Conservation (phyloP, 53 echinoderm and acorn worm genomes). For the Mesocentrotus franciscanus region DNA sequence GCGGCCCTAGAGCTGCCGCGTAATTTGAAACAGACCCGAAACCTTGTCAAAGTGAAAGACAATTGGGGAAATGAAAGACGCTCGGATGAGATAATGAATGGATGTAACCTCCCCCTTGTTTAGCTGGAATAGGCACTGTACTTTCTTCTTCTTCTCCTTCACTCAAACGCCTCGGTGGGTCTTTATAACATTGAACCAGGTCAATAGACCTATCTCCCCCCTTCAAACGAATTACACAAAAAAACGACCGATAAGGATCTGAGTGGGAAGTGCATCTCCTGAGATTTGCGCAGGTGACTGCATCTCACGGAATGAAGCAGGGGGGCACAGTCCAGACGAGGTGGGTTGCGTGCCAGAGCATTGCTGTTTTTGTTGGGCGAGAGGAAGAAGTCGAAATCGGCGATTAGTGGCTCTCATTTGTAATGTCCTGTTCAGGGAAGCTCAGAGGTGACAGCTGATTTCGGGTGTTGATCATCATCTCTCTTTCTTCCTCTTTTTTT, state of each 20-base stretch:
- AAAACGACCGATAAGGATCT: conserved; percentile 21
- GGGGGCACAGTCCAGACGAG: conserved; percentile 13
- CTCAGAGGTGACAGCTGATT: conserved; percentile 63
- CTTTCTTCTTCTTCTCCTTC: conserved; percentile 22
- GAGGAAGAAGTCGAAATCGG: conserved; percentile 64
- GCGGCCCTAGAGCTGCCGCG: conserved; percentile 42
- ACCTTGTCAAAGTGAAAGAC: conserved; percentile 57
- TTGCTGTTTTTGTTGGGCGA: conserved; percentile 55
- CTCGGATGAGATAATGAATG: conserved; percentile 63
- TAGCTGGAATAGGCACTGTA: conserved; percentile 18
- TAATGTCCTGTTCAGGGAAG: conserved; percentile 64
- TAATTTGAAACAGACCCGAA: conserved; percentile 58
- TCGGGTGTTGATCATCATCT: conserved; percentile 67
- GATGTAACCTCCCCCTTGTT: conserved; percentile 52
- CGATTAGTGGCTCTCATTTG: conserved; percentile 68
- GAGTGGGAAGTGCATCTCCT: conserved; percentile 47
- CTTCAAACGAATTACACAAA: conserved; percentile 28
- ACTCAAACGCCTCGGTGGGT: neutral
- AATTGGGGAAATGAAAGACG: conserved; percentile 66
- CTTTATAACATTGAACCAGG: conserved; percentile 42
- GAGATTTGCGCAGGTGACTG: conserved; percentile 39
- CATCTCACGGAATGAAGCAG: conserved; percentile 24
- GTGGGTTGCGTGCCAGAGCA: conserved; percentile 63
- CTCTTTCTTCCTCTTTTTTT: conserved; percentile 39
- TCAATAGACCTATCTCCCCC: conserved; percentile 34